Evolutionary conservation across 2,888 invertebrate species (phyloP).

Genomic region (Sinelater perroti): DNA sequence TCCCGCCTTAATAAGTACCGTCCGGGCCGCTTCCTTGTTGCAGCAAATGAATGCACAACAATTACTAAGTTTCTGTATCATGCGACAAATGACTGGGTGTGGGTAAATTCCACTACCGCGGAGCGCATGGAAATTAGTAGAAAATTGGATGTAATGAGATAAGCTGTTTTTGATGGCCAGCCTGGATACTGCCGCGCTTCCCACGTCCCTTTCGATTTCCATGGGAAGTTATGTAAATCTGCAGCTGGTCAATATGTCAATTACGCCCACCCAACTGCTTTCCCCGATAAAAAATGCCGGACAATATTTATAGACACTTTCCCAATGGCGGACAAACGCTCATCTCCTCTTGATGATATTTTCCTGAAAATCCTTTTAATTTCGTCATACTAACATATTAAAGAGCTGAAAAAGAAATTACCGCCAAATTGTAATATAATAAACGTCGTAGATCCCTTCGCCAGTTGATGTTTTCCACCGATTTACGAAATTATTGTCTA

Average conservation of each 20-base stretch:
- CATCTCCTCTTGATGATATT: too few relatives aligned
- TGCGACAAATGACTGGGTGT: constrained; percentile 39
- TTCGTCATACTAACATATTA: too few relatives aligned
- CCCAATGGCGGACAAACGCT: too few relatives aligned
- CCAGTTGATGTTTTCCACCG: too few relatives aligned
- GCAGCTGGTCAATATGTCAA: background rate
- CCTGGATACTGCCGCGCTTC: background rate
- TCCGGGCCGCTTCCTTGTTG: constrained; percentile 54
- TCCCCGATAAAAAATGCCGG: too few relatives aligned
- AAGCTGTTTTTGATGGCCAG: background rate
- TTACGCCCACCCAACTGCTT: too few relatives aligned
- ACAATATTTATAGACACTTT: too few relatives aligned
- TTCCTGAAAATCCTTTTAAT: too few relatives aligned
- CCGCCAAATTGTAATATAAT: too few relatives aligned
- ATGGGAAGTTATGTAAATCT: background rate
- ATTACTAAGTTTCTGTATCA: constrained; percentile 42
- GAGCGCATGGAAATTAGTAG: constrained; percentile 6
- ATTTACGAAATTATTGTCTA: too few relatives aligned
- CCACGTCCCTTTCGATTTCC: constrained; percentile 1
- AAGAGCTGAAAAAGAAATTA: too few relatives aligned
- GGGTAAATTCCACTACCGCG: constrained; percentile 14
- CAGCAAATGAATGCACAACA: constrained; percentile 50
- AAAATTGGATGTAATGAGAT: constrained; percentile 9
- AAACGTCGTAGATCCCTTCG: too few relatives aligned
- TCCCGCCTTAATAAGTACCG: constrained; percentile 57